Base-by-base conservation (phyloP, 2,797 vertebrate genomes). In the Etheostoma perlongum region DNA sequence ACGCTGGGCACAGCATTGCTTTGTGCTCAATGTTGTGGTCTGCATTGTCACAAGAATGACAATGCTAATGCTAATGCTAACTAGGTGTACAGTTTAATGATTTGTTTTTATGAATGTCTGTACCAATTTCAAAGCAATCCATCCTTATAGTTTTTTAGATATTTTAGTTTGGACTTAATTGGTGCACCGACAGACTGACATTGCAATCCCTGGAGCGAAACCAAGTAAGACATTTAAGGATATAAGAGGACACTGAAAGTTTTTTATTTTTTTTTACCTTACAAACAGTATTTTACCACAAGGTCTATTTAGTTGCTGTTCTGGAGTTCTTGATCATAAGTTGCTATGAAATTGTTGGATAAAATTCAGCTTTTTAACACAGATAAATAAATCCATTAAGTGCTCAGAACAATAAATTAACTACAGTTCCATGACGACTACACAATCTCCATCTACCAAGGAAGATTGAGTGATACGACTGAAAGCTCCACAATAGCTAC, bases 401-500 rank as follows among this genome's bases (percentile, higher is more conserved):
- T 49, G 2, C 44, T 64, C 14, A 48, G 2, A 57, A 14, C 10
- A n/a, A 51, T 23, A 16, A 42, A 53, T 60, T 0, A 5, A 44
- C 10, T 49, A 21, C n/a, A 33, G 25, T 53, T 60, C 16, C 12
- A 27, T 4, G 13, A 58, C 3, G 7, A 65, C 23, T 15, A 2
- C 16, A 6, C 25, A 13, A 18, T 57, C 0, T 64, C 19, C 9
- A 44, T 27, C 54, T 59, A 1, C 47, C 5, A 0, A 47, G 25
- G 4, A 60, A 54, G 15, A 60, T 54, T 1, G 4, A 58, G n/a
- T 25, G 5, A 51, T 48, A 11, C 16, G 21, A 49, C 14, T 12
- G 40, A 76, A 79, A 60, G 33, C n/a, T 65, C 73, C 47, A 49
- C 40, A 59, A 40, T 7, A 66, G 18, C 44, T 40, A 30, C 57